phyloP scores from a whole-genome alignment of 2,113 vertebrate species.

The Cygnus atratus region DNA sequence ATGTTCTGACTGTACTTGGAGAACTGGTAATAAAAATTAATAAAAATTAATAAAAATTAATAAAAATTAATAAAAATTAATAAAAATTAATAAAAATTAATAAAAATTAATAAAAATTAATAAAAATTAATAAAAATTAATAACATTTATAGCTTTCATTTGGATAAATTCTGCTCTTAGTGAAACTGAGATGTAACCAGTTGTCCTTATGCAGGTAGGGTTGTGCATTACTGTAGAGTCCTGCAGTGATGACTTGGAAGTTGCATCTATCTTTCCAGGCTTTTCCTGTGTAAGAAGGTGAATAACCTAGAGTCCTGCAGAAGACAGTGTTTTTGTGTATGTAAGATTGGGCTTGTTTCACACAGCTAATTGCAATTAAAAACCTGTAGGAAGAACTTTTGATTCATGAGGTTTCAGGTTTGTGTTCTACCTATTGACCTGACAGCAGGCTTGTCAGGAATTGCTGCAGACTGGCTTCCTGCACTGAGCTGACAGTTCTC shows the following conservation, averaged over 20 bases:
- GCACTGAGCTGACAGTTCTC: not conserved
- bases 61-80: no score
- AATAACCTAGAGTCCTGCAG: not conserved
- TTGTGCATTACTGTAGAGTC: not conserved
- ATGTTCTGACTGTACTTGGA: not conserved
- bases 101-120: not conserved
- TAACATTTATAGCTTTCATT: not conserved
- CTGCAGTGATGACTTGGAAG: not conserved
- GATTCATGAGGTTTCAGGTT: not conserved
- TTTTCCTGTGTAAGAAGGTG: not conserved
- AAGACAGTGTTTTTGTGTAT: not conserved
- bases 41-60: no score
- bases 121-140: not conserved
- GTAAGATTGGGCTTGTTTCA: not conserved
- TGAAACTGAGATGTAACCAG: not conserved
- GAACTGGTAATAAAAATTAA: not conserved
- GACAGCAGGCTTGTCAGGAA: not conserved
- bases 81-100: no score
- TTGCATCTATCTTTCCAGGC: not conserved
- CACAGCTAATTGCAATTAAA: not conserved
- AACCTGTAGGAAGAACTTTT: not conserved
- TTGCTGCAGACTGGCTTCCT: not conserved
- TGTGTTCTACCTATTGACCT: accelerated
- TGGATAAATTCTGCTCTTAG: not conserved
- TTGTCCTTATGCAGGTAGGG: no score